These are phyloP conservation scores for Aphidoletes aphidimyza DNA, from an alignment of 2,888 invertebrate species.

Conservation along the genomic window DNA sequence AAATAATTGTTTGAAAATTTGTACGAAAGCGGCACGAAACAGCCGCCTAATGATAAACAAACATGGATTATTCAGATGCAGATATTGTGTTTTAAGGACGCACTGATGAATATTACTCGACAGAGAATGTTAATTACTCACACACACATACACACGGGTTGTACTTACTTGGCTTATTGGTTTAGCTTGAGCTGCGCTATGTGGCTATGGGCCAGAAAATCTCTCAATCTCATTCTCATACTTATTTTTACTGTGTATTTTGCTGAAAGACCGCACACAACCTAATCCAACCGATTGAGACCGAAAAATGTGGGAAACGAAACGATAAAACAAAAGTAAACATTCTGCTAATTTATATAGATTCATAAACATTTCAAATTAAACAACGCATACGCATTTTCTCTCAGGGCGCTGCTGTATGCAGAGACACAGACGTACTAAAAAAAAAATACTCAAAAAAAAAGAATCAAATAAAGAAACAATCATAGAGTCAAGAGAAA, in stretches of 20 bases:
- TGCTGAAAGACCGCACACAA: conserved; percentile 29
- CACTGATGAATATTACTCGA: conserved; percentile 25
- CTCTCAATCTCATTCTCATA: too few species aligned
- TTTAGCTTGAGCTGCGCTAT: too few species aligned
- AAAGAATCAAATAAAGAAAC: too few species aligned
- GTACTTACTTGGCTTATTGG: not conserved
- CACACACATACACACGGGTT: too few species aligned
- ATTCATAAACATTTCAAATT: conserved; percentile 43
- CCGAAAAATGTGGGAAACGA: conserved; percentile 40
- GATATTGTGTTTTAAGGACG: conserved; percentile 52
- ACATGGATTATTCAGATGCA: conserved; percentile 11
- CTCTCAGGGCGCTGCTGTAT: not conserved
- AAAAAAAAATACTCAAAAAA: not conserved
- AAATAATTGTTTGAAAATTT: conserved; percentile 31
- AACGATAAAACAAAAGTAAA: conserved; percentile 42
- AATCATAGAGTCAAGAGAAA: too few species aligned
- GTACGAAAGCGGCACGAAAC: conserved; percentile 13
- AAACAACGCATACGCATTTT: conserved; percentile 31
- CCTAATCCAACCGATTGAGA: conserved; percentile 27
- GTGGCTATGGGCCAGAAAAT: too few species aligned
- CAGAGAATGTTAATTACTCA: conserved; percentile 16
- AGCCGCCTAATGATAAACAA: conserved; percentile 47
- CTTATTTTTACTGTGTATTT: not conserved
- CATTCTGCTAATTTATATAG: conserved; percentile 53
- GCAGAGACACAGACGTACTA: not conserved